Base-by-base conservation (phyloP, 1,140 invertebrate genomes). In the Oscheius sp. region DNA sequence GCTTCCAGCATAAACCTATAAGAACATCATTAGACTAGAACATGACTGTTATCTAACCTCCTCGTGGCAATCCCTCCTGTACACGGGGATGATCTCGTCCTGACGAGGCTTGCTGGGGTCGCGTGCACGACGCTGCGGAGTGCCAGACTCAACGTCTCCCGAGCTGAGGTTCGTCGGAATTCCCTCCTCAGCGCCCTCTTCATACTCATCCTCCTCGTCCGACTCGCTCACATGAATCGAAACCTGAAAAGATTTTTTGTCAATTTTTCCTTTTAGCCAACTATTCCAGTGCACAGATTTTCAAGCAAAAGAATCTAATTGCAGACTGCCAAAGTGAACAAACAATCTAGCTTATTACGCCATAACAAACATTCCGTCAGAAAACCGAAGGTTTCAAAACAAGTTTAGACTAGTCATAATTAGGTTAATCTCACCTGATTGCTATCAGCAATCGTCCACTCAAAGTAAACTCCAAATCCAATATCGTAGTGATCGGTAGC, bases 401-500 rank as follows among this genome's bases (percentile, higher is more conserved):
- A 42, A 42, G 38, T 42, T 42, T 10, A 42, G n/a, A 42, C 38
- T 7, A 10, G n/a, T n/a, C 1, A 74, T 20, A n/a, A 45, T 29
- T 52, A 84, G n/a, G n/a, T n/a, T n/a, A n/a, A n/a, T n/a, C n/a
- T n/a, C 18, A 88, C 86, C 59, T 86, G 85, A 73, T 87, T 87
- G 38, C 76, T 86, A n/a, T 86, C 86, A 28, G 85, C 77, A 52
- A 86, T 92, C 2, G 90, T 92, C 94, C 95, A 99, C 86, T 99
- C 96, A 85, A 99, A 99, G 85, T 92, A 97, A 49, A 99, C 90
- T 3, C 96, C 97, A 87, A 99, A 99, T 59, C 95, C 96, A 80
- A 99, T 94, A 84, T 99, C 97, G 85, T 97, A 99, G 80, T 90
- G 90, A 85, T 99, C 97, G 0, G 96, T 99, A 7, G 95, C 94